Evolutionary conservation across 2,113 vertebrate genomes (phyloP), one percentile per base, ranked within the genome.

Genomic region (Prochilodus magdalenae): DNA sequence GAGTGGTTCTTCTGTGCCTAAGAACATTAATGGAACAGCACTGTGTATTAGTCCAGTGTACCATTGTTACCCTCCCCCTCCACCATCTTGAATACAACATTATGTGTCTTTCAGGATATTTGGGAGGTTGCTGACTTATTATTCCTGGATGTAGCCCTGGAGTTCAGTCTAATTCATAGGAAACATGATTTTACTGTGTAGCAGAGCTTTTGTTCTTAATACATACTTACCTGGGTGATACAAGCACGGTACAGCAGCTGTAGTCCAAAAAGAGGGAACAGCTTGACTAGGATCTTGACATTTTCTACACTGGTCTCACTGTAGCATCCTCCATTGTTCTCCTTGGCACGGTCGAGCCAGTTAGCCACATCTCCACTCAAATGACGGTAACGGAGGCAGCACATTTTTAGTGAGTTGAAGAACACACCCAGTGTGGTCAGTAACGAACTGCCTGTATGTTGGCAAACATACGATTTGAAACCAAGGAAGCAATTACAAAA

Each of bases 201-300:
- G 11, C 4, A 44, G 8, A 44, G 40, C 4, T 7, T 44, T 44
- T 44, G 40, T 62, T 22, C 22, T 29, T 20, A 14, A 49, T 49
- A 15, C n/a, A 69, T 27, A 82, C 93, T 90, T 88, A 93, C 97
- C 88, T 98, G 97, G 83, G 95, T 93, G 40, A 96, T 2, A 84
- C 97, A 97, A 0, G 90, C 91, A 79, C 96, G 94, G 86, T 97
- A 97, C 0, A 98, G 73, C 62, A 98, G 87, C 87, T 99, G 97
- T 82, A 95, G 95, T n/a, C 91, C 30, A 10, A 96, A 96, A 30
- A 99, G 81, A 0, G 96, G 96, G 71, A 98, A 95, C 78, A 98
- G 93, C 26, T 90, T 91, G 49, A 93, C 76, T 6, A 97, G 90
- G 0, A 89, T 90, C 88, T 96, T 97, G 0, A 94, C 94, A 60